Percentiles rank a stretch among this genome's conserved stretches.
phyloP scores from a whole-genome alignment of 1,140 invertebrate genomes.

The Nilaparvata lugens region DNA sequence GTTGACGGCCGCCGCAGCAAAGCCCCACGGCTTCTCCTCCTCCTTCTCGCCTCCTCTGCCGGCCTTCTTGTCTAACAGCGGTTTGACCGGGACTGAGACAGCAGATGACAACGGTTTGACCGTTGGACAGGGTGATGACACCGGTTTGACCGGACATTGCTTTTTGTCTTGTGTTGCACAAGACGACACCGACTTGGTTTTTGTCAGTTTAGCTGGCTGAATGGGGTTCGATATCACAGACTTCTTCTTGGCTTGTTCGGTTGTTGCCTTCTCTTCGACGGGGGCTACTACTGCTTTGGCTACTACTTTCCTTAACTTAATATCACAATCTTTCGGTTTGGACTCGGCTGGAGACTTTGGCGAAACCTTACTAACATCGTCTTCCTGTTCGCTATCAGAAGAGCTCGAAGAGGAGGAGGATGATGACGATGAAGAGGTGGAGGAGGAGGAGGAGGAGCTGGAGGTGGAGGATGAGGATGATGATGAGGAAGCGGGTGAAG shows the following conservation, averaged over 20 bases:
- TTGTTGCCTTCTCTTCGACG: background rate
- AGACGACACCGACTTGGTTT: no score
- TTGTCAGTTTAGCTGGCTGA: no score
- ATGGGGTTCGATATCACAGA: no score
- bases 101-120: no score
- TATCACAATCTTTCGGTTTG: slow-evolving; percentile 15
- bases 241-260: no score
- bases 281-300: background rate
- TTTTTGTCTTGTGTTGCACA: no score
- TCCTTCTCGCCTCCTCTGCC: background rate
- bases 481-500: no score
- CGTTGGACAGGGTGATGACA: no score
- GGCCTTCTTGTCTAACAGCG: background rate
- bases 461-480: no score
- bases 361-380: slow-evolving; percentile 21
- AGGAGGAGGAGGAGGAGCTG: slow-evolving; percentile 29
- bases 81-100: no score
- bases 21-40: slow-evolving; percentile 61
- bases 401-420: slow-evolving; percentile 7
- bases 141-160: no score
- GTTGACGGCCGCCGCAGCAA: slow-evolving; percentile 52
- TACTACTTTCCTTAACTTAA: slow-evolving; percentile 14
- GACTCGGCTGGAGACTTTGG: background rate
- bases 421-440: slow-evolving; percentile 23
- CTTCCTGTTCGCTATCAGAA: slow-evolving; percentile 32